These are phyloP conservation scores for Alca torda DNA, from an alignment of 2,797 vertebrate genomes.

Conservation along the genomic window DNA sequence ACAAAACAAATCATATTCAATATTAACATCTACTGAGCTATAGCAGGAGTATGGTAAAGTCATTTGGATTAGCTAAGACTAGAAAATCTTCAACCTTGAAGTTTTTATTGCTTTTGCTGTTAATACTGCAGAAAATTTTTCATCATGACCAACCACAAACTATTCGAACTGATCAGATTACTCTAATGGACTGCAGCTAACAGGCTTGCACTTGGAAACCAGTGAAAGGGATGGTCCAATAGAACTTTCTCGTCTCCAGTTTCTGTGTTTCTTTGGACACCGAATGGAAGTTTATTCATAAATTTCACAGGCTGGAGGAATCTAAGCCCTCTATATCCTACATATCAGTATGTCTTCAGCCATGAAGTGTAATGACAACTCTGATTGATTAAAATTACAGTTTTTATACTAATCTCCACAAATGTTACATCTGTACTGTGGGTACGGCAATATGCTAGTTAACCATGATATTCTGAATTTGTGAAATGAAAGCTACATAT, in stretches of 20 bases:
- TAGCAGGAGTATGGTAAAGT: constrained; percentile 3
- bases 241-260: background rate
- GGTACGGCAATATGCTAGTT: background rate
- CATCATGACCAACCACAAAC: background rate
- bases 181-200: background rate
- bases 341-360: background rate
- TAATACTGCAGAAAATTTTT: constrained; percentile 16
- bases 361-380: background rate
- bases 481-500: background rate
- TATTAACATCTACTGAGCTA: constrained; percentile 1
- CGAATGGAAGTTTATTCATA: background rate
- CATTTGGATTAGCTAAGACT: constrained; percentile 12
- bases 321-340: background rate
- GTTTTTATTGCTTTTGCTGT: constrained; percentile 32
- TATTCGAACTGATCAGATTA: background rate
- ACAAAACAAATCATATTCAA: constrained; percentile 25
- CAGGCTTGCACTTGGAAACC: background rate
- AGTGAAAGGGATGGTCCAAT: background rate
- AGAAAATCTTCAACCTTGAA: background rate
- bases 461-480: background rate
- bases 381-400: background rate
- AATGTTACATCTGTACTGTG: background rate
- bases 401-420: background rate
- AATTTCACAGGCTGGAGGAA: background rate
- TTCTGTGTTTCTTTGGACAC: background rate